Conservation (phyloP, 2,113 vertebrate genomes). For the Neogale vison region DNA sequence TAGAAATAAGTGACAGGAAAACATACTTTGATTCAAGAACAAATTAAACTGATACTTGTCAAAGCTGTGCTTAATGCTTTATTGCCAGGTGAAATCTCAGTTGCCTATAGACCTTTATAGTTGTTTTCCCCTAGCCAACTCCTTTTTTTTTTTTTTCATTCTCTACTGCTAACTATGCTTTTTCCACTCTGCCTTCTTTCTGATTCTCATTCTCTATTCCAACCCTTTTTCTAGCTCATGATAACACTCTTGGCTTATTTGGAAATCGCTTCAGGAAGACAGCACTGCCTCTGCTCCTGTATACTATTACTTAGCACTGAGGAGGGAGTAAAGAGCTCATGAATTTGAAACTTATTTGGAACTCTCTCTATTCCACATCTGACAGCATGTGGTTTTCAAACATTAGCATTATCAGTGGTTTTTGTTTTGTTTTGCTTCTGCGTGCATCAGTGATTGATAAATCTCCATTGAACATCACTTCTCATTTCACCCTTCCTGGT, state of each 20-base stretch:
- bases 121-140: background rate
- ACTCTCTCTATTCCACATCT: background rate
- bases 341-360: background rate
- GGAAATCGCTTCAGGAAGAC: background rate
- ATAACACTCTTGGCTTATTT: background rate
- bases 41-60: background rate
- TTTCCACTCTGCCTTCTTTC: background rate
- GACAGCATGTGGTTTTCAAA: background rate
- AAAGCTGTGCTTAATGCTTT: background rate
- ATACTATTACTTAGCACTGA: background rate
- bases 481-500: background rate
- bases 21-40: background rate
- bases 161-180: background rate
- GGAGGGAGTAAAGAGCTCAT: background rate
- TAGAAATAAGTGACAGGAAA: background rate
- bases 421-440: background rate
- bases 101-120: background rate
- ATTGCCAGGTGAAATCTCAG: background rate
- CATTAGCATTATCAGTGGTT: background rate
- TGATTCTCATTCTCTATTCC: background rate
- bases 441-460: background rate
- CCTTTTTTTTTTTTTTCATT: background rate
- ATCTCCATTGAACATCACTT: background rate
- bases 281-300: fast-evolving
- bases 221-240: background rate